Percentiles rank a stretch among this genome's conserved stretches.
Conservation (phyloP, 2,113 vertebrate species). For the Podarcis cretensis region DNA sequence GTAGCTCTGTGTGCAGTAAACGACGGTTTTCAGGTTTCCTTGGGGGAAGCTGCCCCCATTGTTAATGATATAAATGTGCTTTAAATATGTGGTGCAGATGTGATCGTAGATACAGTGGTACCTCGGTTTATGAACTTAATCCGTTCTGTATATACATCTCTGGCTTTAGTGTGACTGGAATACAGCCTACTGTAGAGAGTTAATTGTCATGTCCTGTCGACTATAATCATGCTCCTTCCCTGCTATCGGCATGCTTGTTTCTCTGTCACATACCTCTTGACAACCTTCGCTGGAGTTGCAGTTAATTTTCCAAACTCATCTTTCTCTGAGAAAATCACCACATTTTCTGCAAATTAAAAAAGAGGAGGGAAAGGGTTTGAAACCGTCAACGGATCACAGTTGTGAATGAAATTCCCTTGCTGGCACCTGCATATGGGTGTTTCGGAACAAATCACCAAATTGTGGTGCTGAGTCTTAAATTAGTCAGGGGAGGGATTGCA, state of each 20-base stretch:
- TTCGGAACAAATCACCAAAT: slow-evolving; percentile 27
- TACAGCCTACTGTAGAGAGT: no score
- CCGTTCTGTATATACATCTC: no score
- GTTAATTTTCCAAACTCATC: slow-evolving; percentile 96
- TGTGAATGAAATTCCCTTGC: not conserved
- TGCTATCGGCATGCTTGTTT: not conserved
- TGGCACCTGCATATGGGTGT: slow-evolving; percentile 1
- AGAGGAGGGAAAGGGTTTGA: not conserved
- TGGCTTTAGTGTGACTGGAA: no score
- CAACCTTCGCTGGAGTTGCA: slow-evolving; percentile 86
- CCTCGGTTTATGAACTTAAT: no score
- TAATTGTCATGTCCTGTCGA: no score
- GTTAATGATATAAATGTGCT: no score
- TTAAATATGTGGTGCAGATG: no score
- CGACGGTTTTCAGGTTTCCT: no score
- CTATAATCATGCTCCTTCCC: not conserved
- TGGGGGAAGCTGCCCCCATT: no score
- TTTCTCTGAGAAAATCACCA: slow-evolving; percentile 95
- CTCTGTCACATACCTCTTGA: slow-evolving; percentile 86
- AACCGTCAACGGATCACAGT: not conserved
- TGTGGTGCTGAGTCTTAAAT: slow-evolving; percentile 12
- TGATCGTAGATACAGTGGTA: no score
- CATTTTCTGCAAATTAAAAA: slow-evolving; percentile 80
- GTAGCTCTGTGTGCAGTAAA: no score
- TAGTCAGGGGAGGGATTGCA: not conserved